These are phyloP conservation scores for Macrosiphum euphorbiae DNA, from an alignment of 2,888 invertebrate species.

Conservation along the genomic window DNA sequence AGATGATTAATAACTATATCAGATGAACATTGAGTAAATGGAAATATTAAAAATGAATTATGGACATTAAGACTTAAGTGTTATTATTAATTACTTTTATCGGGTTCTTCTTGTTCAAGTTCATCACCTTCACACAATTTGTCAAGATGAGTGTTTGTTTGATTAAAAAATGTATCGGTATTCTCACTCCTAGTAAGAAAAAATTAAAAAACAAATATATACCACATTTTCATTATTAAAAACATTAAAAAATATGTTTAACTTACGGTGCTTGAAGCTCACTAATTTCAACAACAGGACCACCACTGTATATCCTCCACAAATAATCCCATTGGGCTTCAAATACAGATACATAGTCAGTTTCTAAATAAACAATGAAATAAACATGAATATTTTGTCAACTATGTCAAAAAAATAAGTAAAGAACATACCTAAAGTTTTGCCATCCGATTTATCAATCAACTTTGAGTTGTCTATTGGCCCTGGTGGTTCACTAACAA, in stretches of 20 bases:
- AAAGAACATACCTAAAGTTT: slow-evolving; percentile 33
- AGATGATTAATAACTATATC: not conserved
- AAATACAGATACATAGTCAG: slow-evolving; percentile 84
- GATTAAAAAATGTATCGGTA: not conserved
- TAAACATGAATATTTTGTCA: slow-evolving; percentile 22
- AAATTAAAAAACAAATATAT: not conserved
- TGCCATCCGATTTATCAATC: slow-evolving; percentile 70
- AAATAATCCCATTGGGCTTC: slow-evolving; percentile 91
- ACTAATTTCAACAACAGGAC: slow-evolving; percentile 78
- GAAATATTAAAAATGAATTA: not conserved
- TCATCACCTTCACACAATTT: slow-evolving; percentile 31
- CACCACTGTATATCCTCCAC: slow-evolving; percentile 87
- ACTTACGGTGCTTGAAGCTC: slow-evolving; percentile 48
- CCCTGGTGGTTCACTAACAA: slow-evolving; percentile 83
- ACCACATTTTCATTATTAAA: not conserved
- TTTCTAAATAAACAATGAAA: slow-evolving; percentile 69
- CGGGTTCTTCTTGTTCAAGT: slow-evolving; percentile 15
- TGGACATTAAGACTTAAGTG: not conserved
- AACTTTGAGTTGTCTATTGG: slow-evolving; percentile 89
- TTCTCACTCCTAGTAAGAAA: not conserved
- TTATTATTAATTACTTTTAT: slow-evolving; percentile 39
- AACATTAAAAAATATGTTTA: not conserved
- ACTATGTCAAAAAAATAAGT: not conserved
- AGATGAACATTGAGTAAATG: not conserved
- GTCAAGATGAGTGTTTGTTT: not conserved